Conservation (phyloP, 2,113 vertebrate species). For the Strix uralensis region DNA sequence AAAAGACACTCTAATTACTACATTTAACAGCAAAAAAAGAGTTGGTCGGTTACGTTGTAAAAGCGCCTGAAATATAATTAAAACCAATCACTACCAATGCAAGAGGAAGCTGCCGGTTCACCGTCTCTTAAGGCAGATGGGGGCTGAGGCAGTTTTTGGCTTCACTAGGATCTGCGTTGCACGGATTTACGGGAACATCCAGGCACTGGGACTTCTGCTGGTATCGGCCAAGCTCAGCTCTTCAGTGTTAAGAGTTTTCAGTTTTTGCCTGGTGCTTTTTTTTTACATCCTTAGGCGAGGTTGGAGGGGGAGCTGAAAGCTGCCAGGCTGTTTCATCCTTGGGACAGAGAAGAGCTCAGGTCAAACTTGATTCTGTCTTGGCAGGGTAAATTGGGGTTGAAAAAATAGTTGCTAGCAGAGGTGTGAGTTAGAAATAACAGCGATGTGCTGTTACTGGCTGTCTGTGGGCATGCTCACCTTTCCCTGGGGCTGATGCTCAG, state of each 20-base stretch:
- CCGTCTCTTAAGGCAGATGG: background rate
- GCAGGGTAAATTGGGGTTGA: background rate
- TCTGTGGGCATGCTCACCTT: accelerated
- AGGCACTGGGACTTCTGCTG: background rate
- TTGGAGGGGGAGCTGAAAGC: background rate
- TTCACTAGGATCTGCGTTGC: background rate
- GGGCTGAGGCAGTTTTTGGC: background rate
- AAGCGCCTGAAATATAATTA: conserved; percentile 19
- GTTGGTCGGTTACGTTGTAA: conserved; percentile 33
- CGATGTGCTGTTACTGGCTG: background rate
- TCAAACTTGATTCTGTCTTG: background rate
- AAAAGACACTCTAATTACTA: conserved; percentile 63
- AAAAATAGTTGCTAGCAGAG: background rate
- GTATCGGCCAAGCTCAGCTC: background rate
- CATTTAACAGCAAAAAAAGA: conserved; percentile 65
- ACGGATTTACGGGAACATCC: background rate
- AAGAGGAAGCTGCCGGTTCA: background rate
- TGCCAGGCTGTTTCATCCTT: background rate
- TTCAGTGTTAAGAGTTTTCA: background rate
- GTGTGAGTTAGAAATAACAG: background rate
- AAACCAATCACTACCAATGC: background rate
- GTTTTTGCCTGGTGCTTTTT: background rate
- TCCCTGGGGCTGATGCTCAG: background rate
- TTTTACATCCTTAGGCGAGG: background rate
- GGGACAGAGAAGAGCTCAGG: background rate